Percentiles rank a stretch among this genome's conserved stretches.
Evolutionary conservation across 2,888 invertebrate species (phyloP).

Genomic region (Chloroclystis v-ata): DNA sequence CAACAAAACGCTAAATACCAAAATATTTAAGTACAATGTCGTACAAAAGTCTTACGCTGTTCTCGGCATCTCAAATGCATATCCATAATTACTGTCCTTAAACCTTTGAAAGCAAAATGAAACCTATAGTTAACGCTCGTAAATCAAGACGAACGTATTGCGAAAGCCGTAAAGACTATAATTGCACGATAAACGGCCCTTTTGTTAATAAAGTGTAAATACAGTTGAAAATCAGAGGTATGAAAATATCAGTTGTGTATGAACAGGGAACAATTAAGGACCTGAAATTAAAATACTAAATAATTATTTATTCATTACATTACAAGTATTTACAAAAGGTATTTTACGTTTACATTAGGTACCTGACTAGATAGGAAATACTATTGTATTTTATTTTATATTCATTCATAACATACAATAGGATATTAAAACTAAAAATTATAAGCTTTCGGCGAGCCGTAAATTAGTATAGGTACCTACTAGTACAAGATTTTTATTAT

Average conservation of each 20-base stretch:
- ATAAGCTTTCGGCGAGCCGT: no score
- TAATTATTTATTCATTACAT: no score
- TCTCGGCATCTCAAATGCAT: constrained; percentile 4
- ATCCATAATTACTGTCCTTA: constrained; percentile 12
- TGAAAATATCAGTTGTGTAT: not conserved
- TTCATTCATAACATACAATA: no score
- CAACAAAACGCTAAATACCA: not conserved
- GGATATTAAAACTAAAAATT: no score
- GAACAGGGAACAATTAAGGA: no score
- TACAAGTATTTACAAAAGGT: no score
- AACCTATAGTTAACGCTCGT: constrained; percentile 16
- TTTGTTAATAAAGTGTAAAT: constrained; percentile 23
- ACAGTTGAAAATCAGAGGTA: not conserved
- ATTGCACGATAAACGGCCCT: constrained; percentile 17
- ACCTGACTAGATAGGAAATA: no score
- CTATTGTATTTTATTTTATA: no score
- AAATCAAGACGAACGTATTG: constrained; percentile 16
- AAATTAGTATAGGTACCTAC: no score
- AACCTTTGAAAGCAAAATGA: constrained; percentile 10
- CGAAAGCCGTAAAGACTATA: constrained; percentile 14
- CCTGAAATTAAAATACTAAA: no score
- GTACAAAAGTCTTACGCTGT: constrained; percentile 4
- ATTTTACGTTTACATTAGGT: no score
- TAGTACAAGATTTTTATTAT: no score
- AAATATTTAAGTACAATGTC: constrained; percentile 8